Evolutionary conservation across 2,888 invertebrate genomes (phyloP).

Genomic region (Sinopyrophorus schimmeli): DNA sequence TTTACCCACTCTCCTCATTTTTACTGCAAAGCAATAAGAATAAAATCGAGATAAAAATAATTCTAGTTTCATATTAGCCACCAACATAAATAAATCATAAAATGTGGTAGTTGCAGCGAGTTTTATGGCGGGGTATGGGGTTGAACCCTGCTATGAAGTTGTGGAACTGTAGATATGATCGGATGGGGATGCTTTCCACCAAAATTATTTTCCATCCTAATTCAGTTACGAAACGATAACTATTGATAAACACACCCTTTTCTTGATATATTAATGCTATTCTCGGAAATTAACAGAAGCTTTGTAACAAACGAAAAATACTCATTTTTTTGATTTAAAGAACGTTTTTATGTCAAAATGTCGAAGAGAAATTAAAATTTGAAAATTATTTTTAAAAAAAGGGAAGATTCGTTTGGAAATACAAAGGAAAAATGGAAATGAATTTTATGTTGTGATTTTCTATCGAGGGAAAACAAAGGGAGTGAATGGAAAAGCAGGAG

Average conservation of each 20-base stretch:
- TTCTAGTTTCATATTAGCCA: constrained; percentile 32
- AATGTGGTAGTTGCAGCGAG: constrained; percentile 24
- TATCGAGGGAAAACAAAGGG: constrained; percentile 20
- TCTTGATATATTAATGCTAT: no score
- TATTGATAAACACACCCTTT: no score
- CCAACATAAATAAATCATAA: constrained; percentile 38
- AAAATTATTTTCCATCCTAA: constrained; percentile 6
- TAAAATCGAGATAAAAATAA: constrained; percentile 26
- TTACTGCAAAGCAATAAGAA: neutral
- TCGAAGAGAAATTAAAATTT: no score
- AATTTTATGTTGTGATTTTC: constrained; percentile 17
- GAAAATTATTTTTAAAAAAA: no score
- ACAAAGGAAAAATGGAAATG: constrained; percentile 8
- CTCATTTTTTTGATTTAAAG: no score
- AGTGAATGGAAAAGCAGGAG: constrained; percentile 33
- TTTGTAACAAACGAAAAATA: no score
- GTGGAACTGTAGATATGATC: constrained; percentile 13
- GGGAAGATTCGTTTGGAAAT: neutral
- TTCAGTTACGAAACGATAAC: no score
- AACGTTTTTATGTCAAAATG: no score
- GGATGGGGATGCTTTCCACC: constrained; percentile 10
- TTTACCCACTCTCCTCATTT: no score
- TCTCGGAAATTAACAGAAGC: no score
- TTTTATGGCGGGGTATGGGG: constrained; percentile 25
- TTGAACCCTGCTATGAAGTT: constrained; percentile 12